Evolutionary conservation across 1,140 invertebrate genomes (phyloP), one percentile per base, ranked within the genome.

Genomic region (Lepidurus couesii): DNA sequence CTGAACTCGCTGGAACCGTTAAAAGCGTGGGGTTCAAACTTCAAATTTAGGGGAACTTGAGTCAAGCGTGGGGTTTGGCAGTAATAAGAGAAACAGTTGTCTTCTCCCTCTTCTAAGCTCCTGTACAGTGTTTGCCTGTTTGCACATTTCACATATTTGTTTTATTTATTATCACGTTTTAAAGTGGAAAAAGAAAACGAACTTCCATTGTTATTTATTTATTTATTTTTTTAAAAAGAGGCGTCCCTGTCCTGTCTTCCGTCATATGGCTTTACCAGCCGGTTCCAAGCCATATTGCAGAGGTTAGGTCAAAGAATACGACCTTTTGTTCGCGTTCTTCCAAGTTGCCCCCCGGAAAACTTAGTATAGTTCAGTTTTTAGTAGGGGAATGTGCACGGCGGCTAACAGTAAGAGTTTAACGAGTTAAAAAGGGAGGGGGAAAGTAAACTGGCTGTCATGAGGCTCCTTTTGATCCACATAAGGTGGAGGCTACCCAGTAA

Each of bases 241-340:
- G 21, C 53, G 16, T n/a, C 21, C 16, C 21, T 65, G 53, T 21
- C 53, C 16, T 65, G 53, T 21, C 53, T 65, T 65, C 16, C 21
- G 53, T 65, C 53, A 21, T 21, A 65, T 65, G 21, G n/a, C 53
- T 21, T 21, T 65, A 21, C 53, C 53, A 65, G 53, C 53, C 53
- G 53, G 53, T 65, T 65, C 53, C 53, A 21, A 65, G 34, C 34
- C 34, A 34, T 34, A 13, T 65, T 21, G 53, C 21, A 21, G n/a
- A 65, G 53, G 53, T 65, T 65, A 65, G 53, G 53, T 65, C 53
- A 65, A 65, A 65, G 53, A 65, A 65, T 65, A 65, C 53, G n/a
- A 65, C 53, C 53, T 65, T 65, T 65, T 65, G 53, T 65, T 65
- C 53, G 16, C 53, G 16, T 34, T 34, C 16, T 65, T 65, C 53